Evolutionary conservation across 2,888 invertebrate species (phyloP), one percentile per base, ranked within the genome.

Genomic region (Tinea trinotella): DNA sequence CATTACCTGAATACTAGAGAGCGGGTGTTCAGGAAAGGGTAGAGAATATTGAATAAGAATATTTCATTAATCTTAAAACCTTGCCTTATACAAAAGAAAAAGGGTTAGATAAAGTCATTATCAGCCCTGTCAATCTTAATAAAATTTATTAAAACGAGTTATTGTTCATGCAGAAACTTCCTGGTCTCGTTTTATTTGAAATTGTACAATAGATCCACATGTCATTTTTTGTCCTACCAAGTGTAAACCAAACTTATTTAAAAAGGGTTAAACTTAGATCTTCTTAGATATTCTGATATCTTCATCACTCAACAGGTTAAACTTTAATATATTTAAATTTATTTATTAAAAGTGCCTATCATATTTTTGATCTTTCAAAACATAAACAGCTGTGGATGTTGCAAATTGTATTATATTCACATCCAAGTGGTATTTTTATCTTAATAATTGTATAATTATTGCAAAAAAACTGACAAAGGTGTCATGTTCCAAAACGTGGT

Each of bases 41-140:
- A 10, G 35, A 35, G 6, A 15, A 40, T 40, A 40, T 40, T 40
- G 15, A 40, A 40, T 40, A 15, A 40, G 40, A 40, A 40, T 40
- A 40, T 40, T 40, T 40, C 40, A 40, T 40, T 40, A 40, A 40
- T 40, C 40, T 40, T 40, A 6, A 13, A 40, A 40, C 40, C 7
- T 30, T 30, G 30, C 30, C 17, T 12, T 15, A 12, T 57, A 68
- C 57, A 60, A 65, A 63, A 52, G 46, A 35, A 64, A n/a, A 65
- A 75, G 72, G 76, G 70, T 73, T 68, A 67, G 67, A 65, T 63
- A 61, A 65, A 61, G 59, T 64, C 67, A 57, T 74, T 78, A 84
- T 85, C 84, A 74, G 70, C 63, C 63, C 70, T 69, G 79, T 82
- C 83, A 82, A 85, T 85, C 84, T 81, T 76, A 85, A 83, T 83